Percentiles rank a stretch among this genome's conserved stretches.
Evolutionary conservation across 2,113 vertebrate genomes (phyloP).

Genomic region (Chunga burmeisteri): DNA sequence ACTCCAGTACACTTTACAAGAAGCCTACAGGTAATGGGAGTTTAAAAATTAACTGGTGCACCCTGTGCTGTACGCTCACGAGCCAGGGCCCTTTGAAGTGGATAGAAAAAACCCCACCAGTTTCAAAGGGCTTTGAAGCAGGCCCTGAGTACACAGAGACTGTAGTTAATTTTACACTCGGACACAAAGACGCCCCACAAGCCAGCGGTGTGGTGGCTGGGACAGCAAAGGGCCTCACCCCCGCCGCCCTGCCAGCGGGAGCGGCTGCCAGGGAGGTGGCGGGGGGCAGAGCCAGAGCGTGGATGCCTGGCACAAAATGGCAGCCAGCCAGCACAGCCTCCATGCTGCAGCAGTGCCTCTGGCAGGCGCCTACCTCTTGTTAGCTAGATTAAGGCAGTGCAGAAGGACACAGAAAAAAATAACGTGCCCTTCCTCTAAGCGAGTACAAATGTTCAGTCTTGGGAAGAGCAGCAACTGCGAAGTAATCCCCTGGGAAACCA

Average conservation of each 20-base stretch:
- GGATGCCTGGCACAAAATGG: fast-evolving
- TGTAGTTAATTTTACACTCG: background rate
- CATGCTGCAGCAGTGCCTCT: background rate
- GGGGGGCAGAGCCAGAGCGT: fast-evolving
- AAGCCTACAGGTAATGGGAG: constrained; percentile 18
- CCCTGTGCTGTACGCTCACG: background rate
- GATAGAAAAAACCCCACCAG: background rate
- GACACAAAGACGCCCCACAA: background rate
- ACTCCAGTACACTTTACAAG: constrained; percentile 4
- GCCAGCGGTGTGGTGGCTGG: fast-evolving
- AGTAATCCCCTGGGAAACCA: background rate
- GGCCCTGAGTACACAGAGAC: background rate
- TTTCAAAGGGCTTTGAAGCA: background rate
- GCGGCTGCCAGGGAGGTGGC: fast-evolving
- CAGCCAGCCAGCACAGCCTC: background rate
- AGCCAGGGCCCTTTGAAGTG: constrained; percentile 46
- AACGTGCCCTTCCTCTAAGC: background rate
- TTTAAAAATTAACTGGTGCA: constrained; percentile 61
- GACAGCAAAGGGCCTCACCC: fast-evolving
- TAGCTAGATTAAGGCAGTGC: background rate
- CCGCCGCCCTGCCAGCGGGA: fast-evolving
- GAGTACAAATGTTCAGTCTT: background rate
- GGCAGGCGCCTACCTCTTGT: background rate
- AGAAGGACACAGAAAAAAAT: background rate
- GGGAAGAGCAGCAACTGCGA: background rate